A percentile compares a stretch with the other conserved stretches of the same genome.
These are phyloP conservation scores for Bradypodion ventrale DNA, from an alignment of 2,797 vertebrate genomes.

Conservation along the genomic window DNA sequence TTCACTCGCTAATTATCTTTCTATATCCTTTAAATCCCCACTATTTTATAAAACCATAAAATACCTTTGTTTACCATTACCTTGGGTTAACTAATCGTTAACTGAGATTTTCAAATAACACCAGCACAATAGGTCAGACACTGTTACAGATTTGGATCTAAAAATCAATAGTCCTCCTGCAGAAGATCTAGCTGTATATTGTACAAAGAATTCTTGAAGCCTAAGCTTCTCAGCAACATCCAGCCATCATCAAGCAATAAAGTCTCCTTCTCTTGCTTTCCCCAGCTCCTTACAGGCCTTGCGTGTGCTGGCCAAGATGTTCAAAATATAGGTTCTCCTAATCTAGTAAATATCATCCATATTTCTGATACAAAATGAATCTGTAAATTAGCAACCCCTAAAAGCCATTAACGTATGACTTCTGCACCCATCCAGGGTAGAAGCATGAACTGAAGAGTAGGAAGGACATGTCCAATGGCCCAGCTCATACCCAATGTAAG, in stretches of 20 bases:
- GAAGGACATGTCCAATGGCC: not conserved
- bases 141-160: not conserved
- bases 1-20: constrained; percentile 7
- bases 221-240: not conserved
- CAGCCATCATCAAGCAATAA: not conserved
- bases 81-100: constrained; percentile 9
- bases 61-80: constrained; percentile 16
- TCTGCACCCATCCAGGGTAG: not conserved
- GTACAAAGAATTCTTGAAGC: constrained; percentile 19
- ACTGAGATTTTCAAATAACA: not conserved
- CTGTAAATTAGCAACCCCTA: not conserved
- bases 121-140: constrained; percentile 19
- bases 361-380: not conserved
- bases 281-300: accelerated
- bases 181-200: not conserved
- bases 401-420: not conserved
- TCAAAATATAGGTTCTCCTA: accelerated
- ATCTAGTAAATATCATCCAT: not conserved
- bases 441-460: not conserved
- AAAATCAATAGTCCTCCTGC: constrained; percentile 18
- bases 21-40: not conserved
- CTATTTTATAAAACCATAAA: constrained; percentile 17
- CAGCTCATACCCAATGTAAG: too few species aligned
- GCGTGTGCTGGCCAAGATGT: not conserved
- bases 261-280: not conserved